Evolutionary conservation across 2,797 vertebrate genomes (phyloP).

Genomic region (Neosilurus mollespiculum): DNA sequence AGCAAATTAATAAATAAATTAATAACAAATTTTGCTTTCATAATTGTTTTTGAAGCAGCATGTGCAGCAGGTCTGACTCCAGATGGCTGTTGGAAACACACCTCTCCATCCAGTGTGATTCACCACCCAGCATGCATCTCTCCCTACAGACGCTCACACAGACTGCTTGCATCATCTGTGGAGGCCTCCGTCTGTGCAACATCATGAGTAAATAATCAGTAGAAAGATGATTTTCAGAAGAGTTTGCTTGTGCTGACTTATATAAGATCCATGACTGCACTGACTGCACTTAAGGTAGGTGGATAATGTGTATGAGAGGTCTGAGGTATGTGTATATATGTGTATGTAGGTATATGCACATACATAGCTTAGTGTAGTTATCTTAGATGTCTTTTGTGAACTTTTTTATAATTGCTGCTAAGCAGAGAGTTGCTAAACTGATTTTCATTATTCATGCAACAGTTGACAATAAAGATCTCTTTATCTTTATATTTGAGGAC

Average conservation of each 20-base stretch:
- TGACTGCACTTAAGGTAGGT: too few species aligned
- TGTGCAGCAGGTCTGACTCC: neutral
- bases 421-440: too few species aligned
- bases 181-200: neutral
- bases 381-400: too few species aligned
- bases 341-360: too few species aligned
- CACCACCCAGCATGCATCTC: conserved; percentile 17
- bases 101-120: neutral
- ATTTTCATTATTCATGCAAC: too few species aligned
- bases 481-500: too few species aligned
- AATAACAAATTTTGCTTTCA: neutral
- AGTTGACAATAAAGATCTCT: too few species aligned
- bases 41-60: neutral
- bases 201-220: neutral
- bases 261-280: neutral
- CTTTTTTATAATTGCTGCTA: too few species aligned
- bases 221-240: neutral
- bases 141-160: conserved; percentile 3
- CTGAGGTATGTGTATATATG: too few species aligned
- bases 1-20: too few species aligned
- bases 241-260: neutral
- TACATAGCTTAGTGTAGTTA: too few species aligned
- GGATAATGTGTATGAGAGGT: too few species aligned
- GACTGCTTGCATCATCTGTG: neutral
- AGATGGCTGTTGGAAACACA: neutral